Base-by-base conservation (phyloP, 53 echinoderm and acorn worm species). In the Echinometra lucunter region DNA sequence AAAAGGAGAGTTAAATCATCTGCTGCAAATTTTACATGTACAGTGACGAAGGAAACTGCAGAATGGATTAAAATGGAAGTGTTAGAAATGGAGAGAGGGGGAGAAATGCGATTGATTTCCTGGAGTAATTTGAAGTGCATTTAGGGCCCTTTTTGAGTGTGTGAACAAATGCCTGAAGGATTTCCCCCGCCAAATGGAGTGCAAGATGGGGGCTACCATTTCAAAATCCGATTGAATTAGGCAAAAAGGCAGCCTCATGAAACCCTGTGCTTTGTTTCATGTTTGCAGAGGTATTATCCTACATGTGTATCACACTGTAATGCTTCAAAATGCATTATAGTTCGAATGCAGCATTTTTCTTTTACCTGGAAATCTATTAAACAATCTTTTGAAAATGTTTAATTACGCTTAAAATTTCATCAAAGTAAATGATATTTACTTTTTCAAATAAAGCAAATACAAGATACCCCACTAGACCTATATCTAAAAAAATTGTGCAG, bases 41-140 rank as follows among this genome's bases (percentile, higher is more conserved):
- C 25, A 28, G 49, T 49, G 10, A 13, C n/a, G 47, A 85, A 44
- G 81, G 49, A 85, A 53, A 49, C 6, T 47, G 28, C 85, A 47
- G 47, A 49, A 85, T 47, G 85, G 25, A 49, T 85, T 8, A 49
- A 85, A 85, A 85, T 85, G n/a, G 85, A 85, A 85, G 85, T 85
- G 85, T 45, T 85, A 49, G 85, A 49, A 49, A n/a, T 49, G 47
- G 49, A 85, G 49, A 49, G 85, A 49, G 85, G 47, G 49, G 47
- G 49, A 85, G 49, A 49, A 44, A 81, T 44, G 11, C 15, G 85
- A 85, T 85, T 85, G 85, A 85, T 85, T 85, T 85, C 85, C 85
- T 85, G 85, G 85, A 49, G 85, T 47, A 85, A 85, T 85, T n/a
- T 85, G 85, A 85, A 85, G 85, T 85, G 85, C 85, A 85, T 85